Percentiles rank a stretch among this genome's conserved stretches.
Evolutionary conservation across 2,888 invertebrate genomes (phyloP).

Genomic region (Drosophila greeni): DNA sequence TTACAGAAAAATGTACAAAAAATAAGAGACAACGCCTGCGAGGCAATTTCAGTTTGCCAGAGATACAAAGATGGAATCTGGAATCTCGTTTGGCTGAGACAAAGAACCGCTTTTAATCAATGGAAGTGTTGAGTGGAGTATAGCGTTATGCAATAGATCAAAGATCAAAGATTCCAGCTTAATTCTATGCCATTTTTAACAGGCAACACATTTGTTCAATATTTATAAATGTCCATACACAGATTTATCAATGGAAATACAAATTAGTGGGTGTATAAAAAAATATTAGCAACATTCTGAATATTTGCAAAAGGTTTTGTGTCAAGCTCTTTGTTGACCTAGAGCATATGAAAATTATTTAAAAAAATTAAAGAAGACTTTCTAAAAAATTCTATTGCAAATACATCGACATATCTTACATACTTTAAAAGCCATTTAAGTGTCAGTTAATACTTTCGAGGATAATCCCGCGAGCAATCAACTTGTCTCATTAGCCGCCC

Average conservation of each 20-base stretch:
- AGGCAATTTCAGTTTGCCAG: slow-evolving; percentile 18
- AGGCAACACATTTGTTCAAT: neutral
- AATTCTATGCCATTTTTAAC: slow-evolving; percentile 14
- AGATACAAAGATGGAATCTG: slow-evolving; percentile 21
- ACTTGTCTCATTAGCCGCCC: slow-evolving; percentile 39
- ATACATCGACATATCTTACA: neutral
- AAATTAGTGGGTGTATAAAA: neutral
- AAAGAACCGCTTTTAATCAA: slow-evolving; percentile 39
- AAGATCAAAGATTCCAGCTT: slow-evolving; percentile 9
- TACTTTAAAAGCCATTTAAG: neutral
- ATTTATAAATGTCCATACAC: neutral
- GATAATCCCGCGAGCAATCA: slow-evolving; percentile 25
- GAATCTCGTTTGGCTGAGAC: slow-evolving; percentile 22
- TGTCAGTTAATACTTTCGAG: slow-evolving; percentile 5
- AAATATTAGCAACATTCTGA: neutral
- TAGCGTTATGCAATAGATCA: slow-evolving; percentile 25
- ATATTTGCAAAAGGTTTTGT: neutral
- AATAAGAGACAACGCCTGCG: slow-evolving; percentile 7
- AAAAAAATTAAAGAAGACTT: neutral
- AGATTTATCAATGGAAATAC: neutral
- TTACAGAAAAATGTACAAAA: slow-evolving; percentile 23
- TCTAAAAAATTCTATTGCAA: neutral
- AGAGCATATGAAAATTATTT: neutral
- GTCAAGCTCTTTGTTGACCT: no score
- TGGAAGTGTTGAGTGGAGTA: slow-evolving; percentile 20